phyloP scores from a whole-genome alignment of 2,888 invertebrate genomes.

The Luperina nickerlii region DNA sequence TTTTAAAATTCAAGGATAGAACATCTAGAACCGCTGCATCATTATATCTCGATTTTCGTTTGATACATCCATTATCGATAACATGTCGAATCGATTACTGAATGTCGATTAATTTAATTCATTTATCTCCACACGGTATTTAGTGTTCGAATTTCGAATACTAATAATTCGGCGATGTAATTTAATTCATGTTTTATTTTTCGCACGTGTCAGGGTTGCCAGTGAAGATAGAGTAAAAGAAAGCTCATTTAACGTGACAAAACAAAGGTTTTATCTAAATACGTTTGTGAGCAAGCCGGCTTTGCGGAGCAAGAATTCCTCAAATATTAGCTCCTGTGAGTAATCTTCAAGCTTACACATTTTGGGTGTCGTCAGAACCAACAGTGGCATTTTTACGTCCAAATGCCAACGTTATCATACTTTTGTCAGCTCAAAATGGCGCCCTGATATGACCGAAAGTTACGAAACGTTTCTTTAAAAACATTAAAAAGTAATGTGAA shows the following conservation, averaged over 20 bases:
- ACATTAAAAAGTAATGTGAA: constrained; percentile 29
- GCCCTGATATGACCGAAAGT: constrained; percentile 50
- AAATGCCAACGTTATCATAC: constrained; percentile 68
- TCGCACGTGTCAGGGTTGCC: constrained; percentile 9
- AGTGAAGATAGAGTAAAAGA: constrained; percentile 27
- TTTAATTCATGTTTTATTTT: constrained; percentile 8
- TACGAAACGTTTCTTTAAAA: constrained; percentile 60
- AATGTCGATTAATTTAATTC: constrained; percentile 56
- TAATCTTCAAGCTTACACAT: constrained; percentile 71
- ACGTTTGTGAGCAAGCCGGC: constrained; percentile 65
- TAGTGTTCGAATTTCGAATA: constrained; percentile 41
- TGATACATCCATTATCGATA: constrained; percentile 53
- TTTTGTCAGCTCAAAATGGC: constrained; percentile 50
- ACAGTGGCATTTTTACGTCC: constrained; percentile 70
- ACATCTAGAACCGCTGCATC: constrained; percentile 49
- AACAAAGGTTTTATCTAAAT: constrained; percentile 67
- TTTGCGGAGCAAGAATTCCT: constrained; percentile 74
- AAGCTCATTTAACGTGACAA: constrained; percentile 56
- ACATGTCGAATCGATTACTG: constrained; percentile 54
- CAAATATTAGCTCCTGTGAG: constrained; percentile 86
- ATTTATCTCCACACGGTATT: constrained; percentile 49
- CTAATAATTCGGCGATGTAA: constrained; percentile 18
- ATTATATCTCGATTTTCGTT: constrained; percentile 46
- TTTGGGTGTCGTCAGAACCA: constrained; percentile 65
- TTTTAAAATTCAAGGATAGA: constrained; percentile 66